Percentiles rank a stretch among this genome's conserved stretches.
phyloP scores from a whole-genome alignment of 2,113 vertebrate species.

The Oryzias woworae region DNA sequence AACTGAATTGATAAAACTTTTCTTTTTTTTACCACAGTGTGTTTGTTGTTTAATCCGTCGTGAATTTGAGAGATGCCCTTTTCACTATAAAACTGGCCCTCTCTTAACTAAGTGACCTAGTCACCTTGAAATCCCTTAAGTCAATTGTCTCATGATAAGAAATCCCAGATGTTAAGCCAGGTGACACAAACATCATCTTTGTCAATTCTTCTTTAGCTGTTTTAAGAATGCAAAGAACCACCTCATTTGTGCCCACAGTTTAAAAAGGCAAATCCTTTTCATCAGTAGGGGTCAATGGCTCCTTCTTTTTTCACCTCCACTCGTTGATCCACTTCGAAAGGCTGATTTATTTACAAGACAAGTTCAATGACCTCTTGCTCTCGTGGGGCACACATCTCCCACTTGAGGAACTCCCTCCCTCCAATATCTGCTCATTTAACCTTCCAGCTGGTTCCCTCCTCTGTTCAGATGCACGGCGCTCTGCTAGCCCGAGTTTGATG shows the following conservation, averaged over 20 bases:
- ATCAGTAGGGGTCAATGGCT: slow-evolving; percentile 42
- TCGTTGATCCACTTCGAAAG: slow-evolving; percentile 45
- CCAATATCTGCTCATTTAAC: slow-evolving; percentile 34
- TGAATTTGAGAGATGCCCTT: slow-evolving; percentile 2
- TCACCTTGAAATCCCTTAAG: slow-evolving; percentile 54
- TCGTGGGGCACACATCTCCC: neutral
- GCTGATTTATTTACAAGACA: slow-evolving; percentile 10
- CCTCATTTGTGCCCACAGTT: slow-evolving; percentile 6
- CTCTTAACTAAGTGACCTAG: slow-evolving; percentile 37
- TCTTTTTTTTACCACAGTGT: neutral
- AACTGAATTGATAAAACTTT: too few species aligned
- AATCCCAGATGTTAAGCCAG: slow-evolving; percentile 44
- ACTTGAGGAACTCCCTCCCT: slow-evolving; percentile 2
- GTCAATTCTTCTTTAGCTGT: slow-evolving; percentile 14
- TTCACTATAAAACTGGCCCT: neutral
- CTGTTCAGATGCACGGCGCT: slow-evolving; percentile 53
- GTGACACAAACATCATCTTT: slow-evolving; percentile 27
- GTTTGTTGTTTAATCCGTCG: neutral
- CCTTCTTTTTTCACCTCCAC: slow-evolving; percentile 13
- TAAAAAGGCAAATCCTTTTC: slow-evolving; percentile 32
- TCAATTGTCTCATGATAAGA: slow-evolving; percentile 55
- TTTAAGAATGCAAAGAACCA: slow-evolving; percentile 20
- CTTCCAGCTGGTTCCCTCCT: slow-evolving; percentile 66
- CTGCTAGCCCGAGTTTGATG: slow-evolving; percentile 39
- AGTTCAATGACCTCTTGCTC: slow-evolving; percentile 41